Evolutionary conservation across 2,888 invertebrate species (phyloP).

Genomic region (Eupeodes luniger): DNA sequence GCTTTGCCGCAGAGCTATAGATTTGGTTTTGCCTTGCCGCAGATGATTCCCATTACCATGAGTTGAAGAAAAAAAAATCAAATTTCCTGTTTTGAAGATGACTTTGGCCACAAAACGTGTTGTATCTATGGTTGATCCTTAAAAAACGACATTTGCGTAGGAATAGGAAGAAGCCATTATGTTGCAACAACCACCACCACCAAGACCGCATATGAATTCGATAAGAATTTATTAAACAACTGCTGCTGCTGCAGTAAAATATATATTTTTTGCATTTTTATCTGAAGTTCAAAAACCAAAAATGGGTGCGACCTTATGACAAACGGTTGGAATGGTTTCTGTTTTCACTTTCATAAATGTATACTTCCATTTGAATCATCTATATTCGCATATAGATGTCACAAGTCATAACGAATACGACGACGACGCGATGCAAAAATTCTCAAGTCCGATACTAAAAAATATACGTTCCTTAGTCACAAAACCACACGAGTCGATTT

Average conservation of each 20-base stretch:
- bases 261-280: not conserved
- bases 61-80: constrained; percentile 41
- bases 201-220: constrained; percentile 31
- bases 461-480: constrained; percentile 38
- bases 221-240: constrained; percentile 36
- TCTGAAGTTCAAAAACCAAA: constrained; percentile 7
- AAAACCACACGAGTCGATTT: constrained; percentile 11
- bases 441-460: constrained; percentile 9
- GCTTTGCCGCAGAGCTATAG: not conserved
- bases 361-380: constrained; percentile 35
- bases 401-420: not conserved
- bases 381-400: not conserved
- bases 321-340: not conserved
- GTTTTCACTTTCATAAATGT: constrained; percentile 50
- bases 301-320: constrained; percentile 50
- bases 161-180: not conserved
- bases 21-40: not conserved
- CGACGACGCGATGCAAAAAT: not conserved
- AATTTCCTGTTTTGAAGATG: constrained; percentile 58
- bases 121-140: constrained; percentile 30
- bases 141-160: constrained; percentile 50
- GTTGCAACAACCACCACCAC: not conserved
- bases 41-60: constrained; percentile 9
- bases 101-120: constrained; percentile 45
- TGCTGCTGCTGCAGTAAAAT: constrained; percentile 13